phyloP scores from a whole-genome alignment of 1,140 invertebrate genomes.

The Listronotus bonariensis region DNA sequence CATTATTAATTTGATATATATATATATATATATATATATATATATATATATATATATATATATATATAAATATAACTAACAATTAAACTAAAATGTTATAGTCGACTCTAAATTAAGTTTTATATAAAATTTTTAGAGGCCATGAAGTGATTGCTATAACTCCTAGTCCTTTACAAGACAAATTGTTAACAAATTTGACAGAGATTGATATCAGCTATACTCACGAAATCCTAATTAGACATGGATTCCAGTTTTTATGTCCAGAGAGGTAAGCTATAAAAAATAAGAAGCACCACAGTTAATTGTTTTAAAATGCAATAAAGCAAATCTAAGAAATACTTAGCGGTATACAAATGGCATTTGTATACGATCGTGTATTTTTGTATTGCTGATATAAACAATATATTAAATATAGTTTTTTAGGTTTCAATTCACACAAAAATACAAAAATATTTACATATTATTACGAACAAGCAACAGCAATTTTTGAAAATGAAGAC shows the following conservation, averaged over 20 bases:
- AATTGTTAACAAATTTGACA: slow-evolving; percentile 43
- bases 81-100: neutral
- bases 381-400: no score
- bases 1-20: no score
- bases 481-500: slow-evolving; percentile 31
- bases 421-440: slow-evolving; percentile 32
- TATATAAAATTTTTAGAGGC: slow-evolving; percentile 41
- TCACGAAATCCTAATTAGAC: slow-evolving; percentile 29
- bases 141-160: slow-evolving; percentile 54
- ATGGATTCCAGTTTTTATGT: slow-evolving; percentile 42
- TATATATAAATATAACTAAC: no score
- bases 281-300: neutral
- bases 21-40: no score
- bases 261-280: slow-evolving; percentile 22
- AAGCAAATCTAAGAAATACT: no score
- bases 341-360: no score
- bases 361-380: no score
- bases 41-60: no score
- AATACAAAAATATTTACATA: slow-evolving; percentile 35
- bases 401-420: neutral
- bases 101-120: slow-evolving; percentile 26
- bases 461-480: slow-evolving; percentile 36
- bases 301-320: no score
- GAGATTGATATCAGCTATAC: slow-evolving; percentile 46
- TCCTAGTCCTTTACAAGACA: slow-evolving; percentile 48